These are phyloP conservation scores for Zaprionus kolodkinae DNA, from an alignment of 1,140 invertebrate genomes.

Conservation along the genomic window DNA sequence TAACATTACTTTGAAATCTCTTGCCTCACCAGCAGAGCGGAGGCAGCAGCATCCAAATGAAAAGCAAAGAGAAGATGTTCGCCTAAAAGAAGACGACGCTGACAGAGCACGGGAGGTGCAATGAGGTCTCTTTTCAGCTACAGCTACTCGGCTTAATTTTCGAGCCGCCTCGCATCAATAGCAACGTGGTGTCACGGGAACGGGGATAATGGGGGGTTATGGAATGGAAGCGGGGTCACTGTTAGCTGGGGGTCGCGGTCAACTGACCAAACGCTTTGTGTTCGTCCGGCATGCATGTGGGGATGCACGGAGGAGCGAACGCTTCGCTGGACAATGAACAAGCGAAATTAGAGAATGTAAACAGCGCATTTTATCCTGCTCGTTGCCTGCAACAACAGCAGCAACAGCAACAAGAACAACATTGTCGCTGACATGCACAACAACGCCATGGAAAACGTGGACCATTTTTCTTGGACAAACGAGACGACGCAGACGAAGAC, in stretches of 20 bases:
- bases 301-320: conserved; percentile 58
- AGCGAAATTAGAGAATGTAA: conserved; percentile 83
- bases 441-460: conserved; percentile 65
- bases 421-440: conserved; percentile 54
- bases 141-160: conserved; percentile 78
- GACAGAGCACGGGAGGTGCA: conserved; percentile 13
- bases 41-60: conserved; percentile 63
- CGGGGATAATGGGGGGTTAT: background rate
- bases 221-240: background rate
- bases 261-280: conserved; percentile 56
- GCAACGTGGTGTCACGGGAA: background rate
- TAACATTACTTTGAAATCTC: conserved; percentile 83
- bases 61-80: conserved; percentile 80
- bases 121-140: conserved; percentile 16
- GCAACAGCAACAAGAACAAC: conserved; percentile 30
- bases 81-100: conserved; percentile 49
- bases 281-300: conserved; percentile 31
- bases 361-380: conserved; percentile 81
- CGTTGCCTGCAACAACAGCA: conserved; percentile 50
- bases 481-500: conserved; percentile 21
- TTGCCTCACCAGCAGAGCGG: conserved; percentile 48
- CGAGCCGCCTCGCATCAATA: conserved; percentile 54
- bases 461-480: conserved; percentile 70
- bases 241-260: conserved; percentile 42
- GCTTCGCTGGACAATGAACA: conserved; percentile 82